These are phyloP conservation scores for Melanostoma mellinum DNA, from an alignment of 2,888 invertebrate species.

Conservation along the genomic window DNA sequence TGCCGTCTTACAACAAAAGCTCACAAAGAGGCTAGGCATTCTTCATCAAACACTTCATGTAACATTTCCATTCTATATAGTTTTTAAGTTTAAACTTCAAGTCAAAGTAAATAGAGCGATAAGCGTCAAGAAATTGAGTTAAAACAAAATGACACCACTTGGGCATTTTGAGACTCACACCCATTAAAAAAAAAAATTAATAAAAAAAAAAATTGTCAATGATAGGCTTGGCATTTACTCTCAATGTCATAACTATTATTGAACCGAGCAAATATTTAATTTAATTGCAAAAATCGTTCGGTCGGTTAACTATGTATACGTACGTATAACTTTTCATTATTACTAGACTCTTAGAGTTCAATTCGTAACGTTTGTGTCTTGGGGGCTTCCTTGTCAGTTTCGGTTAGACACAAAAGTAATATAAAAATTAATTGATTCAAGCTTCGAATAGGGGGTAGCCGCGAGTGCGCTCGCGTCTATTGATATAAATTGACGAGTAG, in stretches of 20 bases:
- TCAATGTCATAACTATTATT: constrained; percentile 70
- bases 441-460: constrained; percentile 6
- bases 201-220: constrained; percentile 22
- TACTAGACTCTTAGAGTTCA: constrained; percentile 49
- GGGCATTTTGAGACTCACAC: constrained; percentile 5
- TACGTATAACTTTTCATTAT: not conserved
- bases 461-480: constrained; percentile 40
- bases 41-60: no score
- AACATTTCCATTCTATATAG: no score
- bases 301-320: constrained; percentile 4
- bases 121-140: not conserved
- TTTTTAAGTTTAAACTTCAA: not conserved
- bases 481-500: constrained; percentile 63
- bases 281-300: constrained; percentile 53
- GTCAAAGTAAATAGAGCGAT: constrained; percentile 1
- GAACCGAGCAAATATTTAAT: constrained; percentile 55
- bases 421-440: constrained; percentile 54
- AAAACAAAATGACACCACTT: constrained; percentile 16
- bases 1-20: no score
- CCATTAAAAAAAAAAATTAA: constrained; percentile 14
- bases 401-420: constrained; percentile 33
- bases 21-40: no score
- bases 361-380: constrained; percentile 39
- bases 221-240: constrained; percentile 38
- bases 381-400: constrained; percentile 34